A percentile compares a stretch with the other conserved stretches of the same genome.
phyloP scores from a whole-genome alignment of 2,888 invertebrate species.

The Gerris lacustris region DNA sequence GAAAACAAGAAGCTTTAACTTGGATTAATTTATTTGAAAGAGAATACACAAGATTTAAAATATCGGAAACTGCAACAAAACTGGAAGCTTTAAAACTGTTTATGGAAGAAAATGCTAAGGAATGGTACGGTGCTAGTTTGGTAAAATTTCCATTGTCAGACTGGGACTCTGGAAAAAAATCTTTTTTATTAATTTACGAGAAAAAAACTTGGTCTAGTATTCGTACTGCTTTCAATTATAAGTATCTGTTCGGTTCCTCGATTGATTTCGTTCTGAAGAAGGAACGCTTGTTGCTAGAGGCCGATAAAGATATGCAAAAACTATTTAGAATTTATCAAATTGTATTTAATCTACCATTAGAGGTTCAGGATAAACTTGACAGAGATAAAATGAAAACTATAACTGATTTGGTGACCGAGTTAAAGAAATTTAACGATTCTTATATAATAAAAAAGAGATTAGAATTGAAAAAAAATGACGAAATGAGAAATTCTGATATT shows the following conservation, averaged over 20 bases:
- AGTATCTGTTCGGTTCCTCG: constrained; percentile 6
- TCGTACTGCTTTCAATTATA: background rate
- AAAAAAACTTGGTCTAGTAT: constrained; percentile 7
- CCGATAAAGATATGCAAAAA: background rate
- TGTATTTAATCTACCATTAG: constrained; percentile 7
- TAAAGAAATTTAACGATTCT: constrained; percentile 11
- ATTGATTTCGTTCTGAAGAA: background rate
- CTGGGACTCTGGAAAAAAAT: too few species aligned
- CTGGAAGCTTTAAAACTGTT: background rate
- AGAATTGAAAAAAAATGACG: background rate
- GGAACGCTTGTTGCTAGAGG: constrained; percentile 5
- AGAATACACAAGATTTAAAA: too few species aligned
- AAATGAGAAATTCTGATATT: background rate
- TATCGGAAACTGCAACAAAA: background rate
- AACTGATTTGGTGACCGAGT: background rate
- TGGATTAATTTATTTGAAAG: too few species aligned
- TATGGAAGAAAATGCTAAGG: background rate
- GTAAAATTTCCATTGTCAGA: constrained; percentile 6
- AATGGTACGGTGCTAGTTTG: constrained; percentile 3
- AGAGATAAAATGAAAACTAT: constrained; percentile 8
- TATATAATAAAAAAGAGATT: background rate
- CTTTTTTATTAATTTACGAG: too few species aligned
- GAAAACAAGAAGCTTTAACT: too few species aligned
- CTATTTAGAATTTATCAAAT: constrained; percentile 3
- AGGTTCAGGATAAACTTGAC: constrained; percentile 10